Evolutionary conservation across 2,113 vertebrate genomes (phyloP), one percentile per base, ranked within the genome.

Genomic region (Myanophis thanlyinensis): DNA sequence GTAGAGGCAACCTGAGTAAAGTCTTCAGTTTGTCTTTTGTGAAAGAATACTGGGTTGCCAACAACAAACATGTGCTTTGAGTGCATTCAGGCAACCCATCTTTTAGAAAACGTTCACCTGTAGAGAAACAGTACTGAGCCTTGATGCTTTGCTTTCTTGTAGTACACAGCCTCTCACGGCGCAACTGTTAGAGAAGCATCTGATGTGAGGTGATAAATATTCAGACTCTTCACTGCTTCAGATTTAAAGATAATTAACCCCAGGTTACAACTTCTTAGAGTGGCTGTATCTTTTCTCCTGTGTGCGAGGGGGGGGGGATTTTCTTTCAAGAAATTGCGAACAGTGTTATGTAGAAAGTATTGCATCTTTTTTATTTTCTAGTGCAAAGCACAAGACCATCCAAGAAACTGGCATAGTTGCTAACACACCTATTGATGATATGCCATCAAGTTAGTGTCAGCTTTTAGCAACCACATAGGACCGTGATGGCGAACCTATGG

Each of bases 1-100:
- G 87, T 94, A 94, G 95, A 96, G 95, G 94, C 91, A 96, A 59
- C 96, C 94, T 93, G 95, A 97, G 93, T 94, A 95, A 92, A 92
- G 87, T 94, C 51, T 96, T 95, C 93, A 0, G 91, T 91, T 90
- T 88, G 93, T 93, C 95, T 95, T 22, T 0, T 0, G 54, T 92
- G 91, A 95, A 95, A 40, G 94, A 92, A 3, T 85, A 1, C 0
- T 94, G 94, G 94, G 93, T 1, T 91, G 94, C 94, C 94, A 97
- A 0, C 0, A 0, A 25, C 85, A 90, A 93, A 92, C 48, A 73
- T 94, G 90, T 91, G 94, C 93, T 96, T 96, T 94, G 93, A 94
- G 93, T 94, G 93, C 93, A 92, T 5, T 93, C 93, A 87, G 2
- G 88, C 93, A 93, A 93, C 90, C 87, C 85, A 40, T 89, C 91